Evolutionary conservation across 2,797 vertebrate genomes (phyloP).

Genomic region (Chlorospingus flavigularis): DNA sequence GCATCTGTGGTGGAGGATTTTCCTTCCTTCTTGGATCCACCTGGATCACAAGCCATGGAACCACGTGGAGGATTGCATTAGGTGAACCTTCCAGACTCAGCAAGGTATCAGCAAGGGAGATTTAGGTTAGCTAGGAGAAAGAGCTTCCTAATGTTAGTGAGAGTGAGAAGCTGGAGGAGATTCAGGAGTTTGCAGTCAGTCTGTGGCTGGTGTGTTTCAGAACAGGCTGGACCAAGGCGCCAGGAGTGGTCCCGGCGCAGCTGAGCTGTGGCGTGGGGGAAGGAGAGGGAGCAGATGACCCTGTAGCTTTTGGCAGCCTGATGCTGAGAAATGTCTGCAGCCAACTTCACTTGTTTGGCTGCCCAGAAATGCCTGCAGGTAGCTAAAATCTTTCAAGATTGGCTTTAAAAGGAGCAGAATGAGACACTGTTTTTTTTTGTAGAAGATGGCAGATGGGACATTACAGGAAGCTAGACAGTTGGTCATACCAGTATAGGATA

Average conservation of each 20-base stretch:
- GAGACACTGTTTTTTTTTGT: neutral
- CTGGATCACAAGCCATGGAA: neutral
- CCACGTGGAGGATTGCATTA: neutral
- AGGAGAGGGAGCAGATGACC: neutral
- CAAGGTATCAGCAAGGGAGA: neutral
- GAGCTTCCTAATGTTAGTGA: neutral
- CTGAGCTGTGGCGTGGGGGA: neutral
- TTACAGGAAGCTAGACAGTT: conserved; percentile 39
- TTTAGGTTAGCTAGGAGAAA: neutral
- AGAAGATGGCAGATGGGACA: conserved; percentile 13
- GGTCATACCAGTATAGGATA: neutral
- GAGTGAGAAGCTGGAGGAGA: neutral
- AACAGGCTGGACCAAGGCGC: neutral
- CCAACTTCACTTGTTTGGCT: neutral
- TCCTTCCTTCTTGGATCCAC: neutral
- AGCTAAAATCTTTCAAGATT: conserved; percentile 15
- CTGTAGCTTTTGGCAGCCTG: conserved; percentile 13
- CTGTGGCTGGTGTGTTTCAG: neutral
- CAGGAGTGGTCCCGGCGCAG: neutral
- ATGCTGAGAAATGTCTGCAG: neutral
- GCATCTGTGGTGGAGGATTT: neutral
- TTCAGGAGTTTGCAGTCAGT: neutral
- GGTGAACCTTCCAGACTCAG: neutral
- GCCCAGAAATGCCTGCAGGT: conserved; percentile 17
- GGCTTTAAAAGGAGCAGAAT: conserved; percentile 9